A percentile compares a stretch with the other conserved stretches of the same genome.
These are phyloP conservation scores for Eurypyga helias DNA, from an alignment of 2,113 vertebrate genomes.

Conservation along the genomic window DNA sequence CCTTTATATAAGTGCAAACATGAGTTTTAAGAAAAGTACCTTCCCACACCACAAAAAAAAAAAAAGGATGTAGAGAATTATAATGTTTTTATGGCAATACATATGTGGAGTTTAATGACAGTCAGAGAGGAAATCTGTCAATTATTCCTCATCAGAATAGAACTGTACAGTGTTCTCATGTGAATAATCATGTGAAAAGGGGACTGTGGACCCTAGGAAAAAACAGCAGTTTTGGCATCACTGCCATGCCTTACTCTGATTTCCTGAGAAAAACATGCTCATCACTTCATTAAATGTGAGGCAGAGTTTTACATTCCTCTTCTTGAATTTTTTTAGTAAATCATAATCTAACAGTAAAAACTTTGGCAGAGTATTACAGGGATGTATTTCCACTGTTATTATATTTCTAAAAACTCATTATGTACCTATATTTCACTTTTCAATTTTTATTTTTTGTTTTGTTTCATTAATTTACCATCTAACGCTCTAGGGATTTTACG, in stretches of 20 bases:
- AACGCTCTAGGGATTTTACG: not conserved
- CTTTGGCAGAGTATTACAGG: constrained; percentile 14
- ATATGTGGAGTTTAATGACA: not conserved
- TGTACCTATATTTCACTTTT: constrained; percentile 26
- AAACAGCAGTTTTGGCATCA: not conserved
- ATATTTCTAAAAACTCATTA: constrained; percentile 20
- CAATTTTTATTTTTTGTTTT: constrained; percentile 44
- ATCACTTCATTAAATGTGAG: not conserved
- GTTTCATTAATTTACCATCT: constrained; percentile 47
- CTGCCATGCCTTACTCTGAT: not conserved
- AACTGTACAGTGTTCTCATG: not conserved
- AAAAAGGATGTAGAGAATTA: not conserved
- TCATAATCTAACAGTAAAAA: constrained; percentile 9
- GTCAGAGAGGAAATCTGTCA: not conserved
- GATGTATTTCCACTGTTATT: not conserved
- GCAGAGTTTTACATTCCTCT: not conserved
- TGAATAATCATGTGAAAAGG: not conserved
- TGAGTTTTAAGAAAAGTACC: not conserved
- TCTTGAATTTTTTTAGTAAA: constrained; percentile 19
- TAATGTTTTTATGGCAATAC: not conserved
- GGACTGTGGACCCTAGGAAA: not conserved
- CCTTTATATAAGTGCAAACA: not conserved
- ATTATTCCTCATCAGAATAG: not conserved
- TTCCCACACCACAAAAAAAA: not conserved
- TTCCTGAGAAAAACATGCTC: not conserved